Evolutionary conservation across 2,113 vertebrate genomes (phyloP).

Genomic region (Dicaeum eximium): DNA sequence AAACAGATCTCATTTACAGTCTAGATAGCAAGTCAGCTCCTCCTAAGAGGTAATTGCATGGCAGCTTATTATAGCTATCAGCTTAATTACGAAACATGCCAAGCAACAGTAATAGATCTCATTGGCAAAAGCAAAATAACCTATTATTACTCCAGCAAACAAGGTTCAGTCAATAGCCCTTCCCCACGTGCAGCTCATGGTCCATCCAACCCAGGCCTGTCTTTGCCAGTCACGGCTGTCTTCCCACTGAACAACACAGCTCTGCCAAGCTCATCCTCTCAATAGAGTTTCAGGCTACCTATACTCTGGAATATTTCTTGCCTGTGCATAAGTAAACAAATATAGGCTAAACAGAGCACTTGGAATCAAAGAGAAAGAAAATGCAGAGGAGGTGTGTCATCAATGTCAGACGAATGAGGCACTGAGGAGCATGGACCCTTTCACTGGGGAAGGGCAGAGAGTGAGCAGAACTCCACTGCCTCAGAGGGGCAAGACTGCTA

Average conservation of each 20-base stretch:
- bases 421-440: neutral
- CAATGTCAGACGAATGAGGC: accelerated
- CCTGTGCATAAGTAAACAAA: neutral
- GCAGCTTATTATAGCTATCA: constrained; percentile 37
- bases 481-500: neutral
- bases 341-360: neutral
- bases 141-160: neutral
- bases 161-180: neutral
- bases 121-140: constrained; percentile 15
- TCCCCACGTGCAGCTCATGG: neutral
- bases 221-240: accelerated
- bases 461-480: neutral
- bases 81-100: neutral
- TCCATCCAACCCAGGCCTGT: neutral
- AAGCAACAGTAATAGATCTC: neutral
- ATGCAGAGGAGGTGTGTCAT: neutral
- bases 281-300: neutral
- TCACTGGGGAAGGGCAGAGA: accelerated
- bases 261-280: neutral
- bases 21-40: constrained; percentile 1
- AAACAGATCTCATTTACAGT: constrained; percentile 23
- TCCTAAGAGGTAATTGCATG: constrained; percentile 13
- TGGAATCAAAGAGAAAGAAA: neutral
- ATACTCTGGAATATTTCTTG: neutral
- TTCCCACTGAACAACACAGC: neutral